Base-by-base conservation (phyloP, 2,888 invertebrate species). In the Cataglyphis cursor region DNA sequence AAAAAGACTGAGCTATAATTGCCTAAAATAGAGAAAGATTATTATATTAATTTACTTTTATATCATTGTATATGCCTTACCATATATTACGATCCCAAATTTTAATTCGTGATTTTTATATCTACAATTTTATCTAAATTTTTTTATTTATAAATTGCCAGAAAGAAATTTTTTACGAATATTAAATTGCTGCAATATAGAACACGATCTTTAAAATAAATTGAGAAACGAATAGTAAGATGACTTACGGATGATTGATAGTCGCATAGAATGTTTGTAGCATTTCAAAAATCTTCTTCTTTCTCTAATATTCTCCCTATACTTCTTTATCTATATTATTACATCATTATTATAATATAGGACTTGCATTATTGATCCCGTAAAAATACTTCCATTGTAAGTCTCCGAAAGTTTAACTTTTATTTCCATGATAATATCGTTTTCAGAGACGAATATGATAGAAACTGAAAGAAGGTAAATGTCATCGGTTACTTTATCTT, bases 331-430 rank as follows among this genome's bases (percentile, higher is more conserved):
- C 21, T 10, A 31, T 74, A 24, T 3, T 51, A n/a, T 24, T 64
- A 41, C 9, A 12, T 65, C n/a, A 54, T 75, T 75, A 64, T 38
- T 35, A 18, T 64, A 64, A 38, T 75, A 15, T 51, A 5, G 5
- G n/a, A 28, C 0, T 28, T 65, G 18, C 54, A 54, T 54, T 24
- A 64, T 64, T 64, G 8, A 51, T 64, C 8, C 6, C 0, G 18
- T 54, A n/a, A 35, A 64, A 35, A 51, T 18, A 64, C 35, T 35
- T 62, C 18, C 12, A 38, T 38, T 12, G 44, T 74, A 31, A 1
- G 1, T 74, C 73, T 74, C 4, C 15, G 18, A 61, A 41, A 61
- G 61, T 8, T 18, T 1, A 48, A n/a, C n/a, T 44, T 10, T 66
- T 28, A 38, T 61, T 61, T 38, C 12, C 15, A 21, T 61, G 1